Evolutionary conservation across 2,797 vertebrate species (phyloP).

Genomic region (Denticeps clupeoides): DNA sequence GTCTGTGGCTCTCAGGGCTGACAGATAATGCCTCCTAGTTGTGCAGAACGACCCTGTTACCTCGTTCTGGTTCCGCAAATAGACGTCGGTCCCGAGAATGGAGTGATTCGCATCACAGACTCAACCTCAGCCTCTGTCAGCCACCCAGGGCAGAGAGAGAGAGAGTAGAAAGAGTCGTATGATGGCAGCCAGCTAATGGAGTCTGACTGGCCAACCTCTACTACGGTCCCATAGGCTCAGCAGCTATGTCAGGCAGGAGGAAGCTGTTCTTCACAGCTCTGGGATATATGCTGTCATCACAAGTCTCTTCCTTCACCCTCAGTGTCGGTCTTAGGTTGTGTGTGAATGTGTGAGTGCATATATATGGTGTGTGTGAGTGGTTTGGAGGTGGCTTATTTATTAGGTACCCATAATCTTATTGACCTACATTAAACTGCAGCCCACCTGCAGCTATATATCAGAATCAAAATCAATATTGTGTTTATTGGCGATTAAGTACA

Average conservation of each 20-base stretch:
- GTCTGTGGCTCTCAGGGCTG: too few relatives aligned
- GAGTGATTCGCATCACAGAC: constrained; percentile 52
- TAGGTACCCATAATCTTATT: too few relatives aligned
- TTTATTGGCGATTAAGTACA: too few relatives aligned
- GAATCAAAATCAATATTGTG: too few relatives aligned
- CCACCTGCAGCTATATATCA: too few relatives aligned
- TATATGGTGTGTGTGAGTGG: neutral
- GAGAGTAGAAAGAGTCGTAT: constrained; percentile 36
- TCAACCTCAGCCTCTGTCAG: too few relatives aligned
- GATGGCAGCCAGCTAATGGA: constrained; percentile 51
- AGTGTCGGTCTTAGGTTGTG: neutral
- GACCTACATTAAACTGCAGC: too few relatives aligned
- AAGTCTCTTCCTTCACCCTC: neutral
- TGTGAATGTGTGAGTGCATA: constrained; percentile 3
- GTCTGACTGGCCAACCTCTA: constrained; percentile 55
- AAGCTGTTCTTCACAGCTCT: neutral
- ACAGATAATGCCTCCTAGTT: too few relatives aligned
- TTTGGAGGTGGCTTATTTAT: too few relatives aligned
- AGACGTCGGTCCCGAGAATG: constrained; percentile 44
- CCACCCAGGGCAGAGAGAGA: too few relatives aligned
- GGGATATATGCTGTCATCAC: neutral
- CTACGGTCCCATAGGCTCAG: constrained; percentile 36
- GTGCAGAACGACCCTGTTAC: too few relatives aligned
- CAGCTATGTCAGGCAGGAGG: neutral
- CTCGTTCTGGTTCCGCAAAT: too few relatives aligned